Percentiles rank a stretch among this genome's conserved stretches.
Evolutionary conservation across 2,113 vertebrate genomes (phyloP).

Genomic region (Ceratotherium simum): DNA sequence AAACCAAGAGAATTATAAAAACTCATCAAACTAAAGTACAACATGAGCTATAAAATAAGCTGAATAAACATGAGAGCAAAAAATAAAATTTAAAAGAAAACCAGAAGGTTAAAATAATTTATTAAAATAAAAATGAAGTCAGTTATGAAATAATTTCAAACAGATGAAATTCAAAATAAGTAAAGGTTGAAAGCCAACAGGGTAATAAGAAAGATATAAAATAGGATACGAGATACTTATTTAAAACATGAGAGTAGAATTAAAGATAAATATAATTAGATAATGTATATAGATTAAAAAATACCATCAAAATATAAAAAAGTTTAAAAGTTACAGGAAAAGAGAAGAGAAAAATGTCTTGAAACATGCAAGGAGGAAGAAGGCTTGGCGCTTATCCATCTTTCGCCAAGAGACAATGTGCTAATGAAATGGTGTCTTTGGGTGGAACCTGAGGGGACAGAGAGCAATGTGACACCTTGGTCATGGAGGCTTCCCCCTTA

Average conservation of each 20-base stretch:
- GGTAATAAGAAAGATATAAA: constrained; percentile 18
- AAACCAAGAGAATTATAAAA: constrained; percentile 15
- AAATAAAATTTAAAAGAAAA: constrained; percentile 30
- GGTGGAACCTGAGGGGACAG: not conserved
- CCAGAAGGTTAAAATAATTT: not conserved
- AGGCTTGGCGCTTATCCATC: not conserved
- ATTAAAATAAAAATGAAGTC: constrained; percentile 45
- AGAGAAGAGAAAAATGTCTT: not conserved
- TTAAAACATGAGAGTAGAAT: not conserved
- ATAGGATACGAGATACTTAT: not conserved
- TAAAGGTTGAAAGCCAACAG: not conserved
- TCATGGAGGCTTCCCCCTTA: not conserved
- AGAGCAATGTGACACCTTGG: not conserved
- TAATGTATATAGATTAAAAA: not conserved
- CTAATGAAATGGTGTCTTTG: not conserved
- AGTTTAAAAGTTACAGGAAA: not conserved
- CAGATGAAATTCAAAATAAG: constrained; percentile 43
- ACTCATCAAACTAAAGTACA: not conserved
- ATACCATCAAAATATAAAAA: not conserved
- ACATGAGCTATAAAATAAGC: not conserved
- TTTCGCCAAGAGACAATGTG: not conserved
- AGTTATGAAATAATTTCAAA: constrained; percentile 52
- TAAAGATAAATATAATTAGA: not conserved
- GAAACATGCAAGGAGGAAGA: not conserved
- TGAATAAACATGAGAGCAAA: not conserved